Evolutionary conservation across 2,797 vertebrate genomes (phyloP).

Genomic region (Cossypha dichroa): DNA sequence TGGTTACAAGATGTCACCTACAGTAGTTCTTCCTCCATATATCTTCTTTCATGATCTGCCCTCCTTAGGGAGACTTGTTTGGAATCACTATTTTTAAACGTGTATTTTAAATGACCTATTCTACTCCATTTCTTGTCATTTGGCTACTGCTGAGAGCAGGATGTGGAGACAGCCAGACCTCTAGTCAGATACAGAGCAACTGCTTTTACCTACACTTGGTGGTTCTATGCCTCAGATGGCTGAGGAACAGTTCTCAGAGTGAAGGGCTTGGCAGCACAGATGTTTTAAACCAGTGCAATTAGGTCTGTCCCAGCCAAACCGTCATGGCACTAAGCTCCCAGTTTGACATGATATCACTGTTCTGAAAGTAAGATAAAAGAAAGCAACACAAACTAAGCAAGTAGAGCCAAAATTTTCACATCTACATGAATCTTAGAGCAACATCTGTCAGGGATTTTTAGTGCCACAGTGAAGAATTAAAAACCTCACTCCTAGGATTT

Average conservation of each 20-base stretch:
- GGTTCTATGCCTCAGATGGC: accelerated
- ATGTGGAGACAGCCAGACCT: background rate
- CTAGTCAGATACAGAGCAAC: background rate
- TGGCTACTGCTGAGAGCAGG: background rate
- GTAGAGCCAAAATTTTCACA: slow-evolving; percentile 29
- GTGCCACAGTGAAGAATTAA: background rate
- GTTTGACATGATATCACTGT: background rate
- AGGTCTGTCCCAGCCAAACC: background rate
- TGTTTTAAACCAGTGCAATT: background rate
- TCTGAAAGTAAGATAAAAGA: slow-evolving; percentile 28
- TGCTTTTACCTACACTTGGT: background rate
- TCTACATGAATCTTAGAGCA: background rate
- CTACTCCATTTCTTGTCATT: accelerated
- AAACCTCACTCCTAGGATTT: background rate
- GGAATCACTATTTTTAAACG: background rate
- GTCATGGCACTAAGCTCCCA: background rate
- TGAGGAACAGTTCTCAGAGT: background rate
- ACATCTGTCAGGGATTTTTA: slow-evolving; percentile 20
- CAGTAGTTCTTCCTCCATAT: background rate
- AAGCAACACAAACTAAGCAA: slow-evolving; percentile 23
- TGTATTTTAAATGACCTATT: background rate
- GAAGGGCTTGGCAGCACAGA: accelerated
- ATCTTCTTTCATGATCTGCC: background rate
- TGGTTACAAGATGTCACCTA: background rate
- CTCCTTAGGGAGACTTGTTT: background rate